phyloP scores from a whole-genome alignment of 2,888 invertebrate species.

The Calameuta idolon region DNA sequence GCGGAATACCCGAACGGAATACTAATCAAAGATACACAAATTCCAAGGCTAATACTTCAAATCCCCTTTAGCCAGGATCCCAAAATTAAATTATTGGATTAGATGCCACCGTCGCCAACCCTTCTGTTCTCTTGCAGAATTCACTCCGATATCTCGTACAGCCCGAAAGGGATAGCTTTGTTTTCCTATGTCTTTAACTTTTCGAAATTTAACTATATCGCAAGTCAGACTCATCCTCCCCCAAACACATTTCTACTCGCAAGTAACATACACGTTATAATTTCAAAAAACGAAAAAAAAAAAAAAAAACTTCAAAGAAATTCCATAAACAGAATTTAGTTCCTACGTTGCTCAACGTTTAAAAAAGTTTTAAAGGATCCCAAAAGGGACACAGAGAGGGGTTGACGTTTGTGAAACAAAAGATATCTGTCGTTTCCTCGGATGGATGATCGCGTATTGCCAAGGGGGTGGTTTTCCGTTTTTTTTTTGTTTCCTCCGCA shows the following conservation, averaged over 20 bases:
- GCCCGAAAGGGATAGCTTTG: background rate
- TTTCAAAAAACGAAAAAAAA: background rate
- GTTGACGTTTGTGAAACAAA: slow-evolving; percentile 49
- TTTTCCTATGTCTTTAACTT: background rate
- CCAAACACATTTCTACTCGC: background rate
- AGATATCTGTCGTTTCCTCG: slow-evolving; percentile 40
- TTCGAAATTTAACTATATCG: background rate
- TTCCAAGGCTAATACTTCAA: slow-evolving; percentile 66
- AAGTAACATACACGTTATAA: background rate
- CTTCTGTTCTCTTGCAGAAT: slow-evolving; percentile 31
- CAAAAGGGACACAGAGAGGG: slow-evolving; percentile 34
- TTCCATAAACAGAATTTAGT: background rate
- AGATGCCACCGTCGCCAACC: slow-evolving; percentile 53
- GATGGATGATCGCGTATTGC: slow-evolving; percentile 1
- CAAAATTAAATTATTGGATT: slow-evolving; percentile 67
- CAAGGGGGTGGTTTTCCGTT: background rate
- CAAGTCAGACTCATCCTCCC: background rate
- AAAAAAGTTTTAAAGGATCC: slow-evolving; percentile 10
- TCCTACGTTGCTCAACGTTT: background rate
- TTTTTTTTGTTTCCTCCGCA: background rate
- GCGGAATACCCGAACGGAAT: slow-evolving; percentile 58
- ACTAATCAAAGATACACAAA: slow-evolving; percentile 68
- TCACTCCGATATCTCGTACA: background rate
- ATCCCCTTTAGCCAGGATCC: slow-evolving; percentile 64
- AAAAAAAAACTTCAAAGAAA: background rate